Conservation (phyloP, 2,113 vertebrate genomes). For the Crotalus helleri region DNA sequence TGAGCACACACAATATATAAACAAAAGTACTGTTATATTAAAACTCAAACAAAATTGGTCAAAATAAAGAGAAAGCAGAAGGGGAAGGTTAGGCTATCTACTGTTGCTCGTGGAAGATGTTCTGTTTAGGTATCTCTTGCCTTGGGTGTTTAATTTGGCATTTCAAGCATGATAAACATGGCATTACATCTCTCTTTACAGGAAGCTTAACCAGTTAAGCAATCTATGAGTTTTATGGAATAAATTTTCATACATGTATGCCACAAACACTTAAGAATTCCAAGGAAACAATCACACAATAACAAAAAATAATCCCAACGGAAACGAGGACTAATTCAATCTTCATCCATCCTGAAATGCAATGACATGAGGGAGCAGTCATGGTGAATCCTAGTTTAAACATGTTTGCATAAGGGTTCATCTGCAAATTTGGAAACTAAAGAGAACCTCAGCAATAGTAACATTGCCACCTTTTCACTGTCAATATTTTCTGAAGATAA, state of each 20-base stretch:
- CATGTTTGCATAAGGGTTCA: not conserved
- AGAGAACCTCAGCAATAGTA: not conserved
- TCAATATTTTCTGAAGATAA: not conserved
- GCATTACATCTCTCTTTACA: not conserved
- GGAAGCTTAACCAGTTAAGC: not conserved
- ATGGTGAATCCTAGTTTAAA: not conserved
- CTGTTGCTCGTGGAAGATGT: constrained; percentile 1
- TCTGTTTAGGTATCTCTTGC: constrained; percentile 4
- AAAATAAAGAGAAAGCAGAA: constrained; percentile 5
- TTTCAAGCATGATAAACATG: constrained; percentile 16
- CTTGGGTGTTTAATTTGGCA: constrained; percentile 10
- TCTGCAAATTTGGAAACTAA: not conserved
- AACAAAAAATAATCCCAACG: not conserved
- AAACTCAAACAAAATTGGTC: constrained; percentile 1
- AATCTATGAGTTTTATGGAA: constrained; percentile 14
- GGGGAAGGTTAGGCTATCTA: not conserved
- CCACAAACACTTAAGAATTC: not conserved
- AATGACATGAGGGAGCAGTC: not conserved
- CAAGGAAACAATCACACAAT: not conserved
- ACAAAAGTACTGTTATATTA: not conserved
- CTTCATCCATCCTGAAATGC: not conserved
- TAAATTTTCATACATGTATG: not conserved
- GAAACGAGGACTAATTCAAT: not conserved
- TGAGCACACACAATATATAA: not conserved
- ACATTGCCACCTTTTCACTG: not conserved